Evolutionary conservation across 2,888 invertebrate species (phyloP), one percentile per base, ranked within the genome.

Genomic region (Entomobrya multifasciata): DNA sequence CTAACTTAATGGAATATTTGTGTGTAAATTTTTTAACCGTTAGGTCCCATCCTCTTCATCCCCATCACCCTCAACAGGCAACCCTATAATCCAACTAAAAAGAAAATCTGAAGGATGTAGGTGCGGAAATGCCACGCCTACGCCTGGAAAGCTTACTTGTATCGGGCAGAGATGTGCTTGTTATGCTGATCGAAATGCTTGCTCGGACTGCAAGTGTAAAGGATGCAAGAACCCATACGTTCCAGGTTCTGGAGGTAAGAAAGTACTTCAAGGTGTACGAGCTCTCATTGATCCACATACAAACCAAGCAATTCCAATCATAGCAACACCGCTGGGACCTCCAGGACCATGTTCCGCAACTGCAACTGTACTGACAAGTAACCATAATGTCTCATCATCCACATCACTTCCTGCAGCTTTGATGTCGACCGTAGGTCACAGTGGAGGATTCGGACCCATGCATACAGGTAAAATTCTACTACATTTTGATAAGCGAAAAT

Each of bases 101-200:
- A 49, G 84, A 49, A 83, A 76, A n/a, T 49, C 62, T 10, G 84
- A 84, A 44, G 84, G 84, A 41, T 98, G 98, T 92, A 94, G 97
- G 87, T 98, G 98, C 93, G 98, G 98, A 3, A 96, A 97, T 93
- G 96, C 97, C 0, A 97, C 97, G 0, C 95, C 96, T 0, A 96
- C 96, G 20, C 97, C 97, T 0, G 97, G 97, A 4, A 97, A 97
- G 92, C 93, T 97, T 60, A 98, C 98, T 0, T 98, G 98, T 92
- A 97, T 98, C 92, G 98, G 98, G 0, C 97, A 97, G 92, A 94
- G 98, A 88, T 98, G 98, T 93, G 97, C 97, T 0, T 98, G 98
- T 93, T 98, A 98, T 93, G 97, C 97, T 4, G 96, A 96, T 90
- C 96, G 96, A 90, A 96, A 96, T 92, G 96, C 97, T 0, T 98